phyloP scores from a whole-genome alignment of 2,113 vertebrate species.

The Hippocampus barbouri region DNA sequence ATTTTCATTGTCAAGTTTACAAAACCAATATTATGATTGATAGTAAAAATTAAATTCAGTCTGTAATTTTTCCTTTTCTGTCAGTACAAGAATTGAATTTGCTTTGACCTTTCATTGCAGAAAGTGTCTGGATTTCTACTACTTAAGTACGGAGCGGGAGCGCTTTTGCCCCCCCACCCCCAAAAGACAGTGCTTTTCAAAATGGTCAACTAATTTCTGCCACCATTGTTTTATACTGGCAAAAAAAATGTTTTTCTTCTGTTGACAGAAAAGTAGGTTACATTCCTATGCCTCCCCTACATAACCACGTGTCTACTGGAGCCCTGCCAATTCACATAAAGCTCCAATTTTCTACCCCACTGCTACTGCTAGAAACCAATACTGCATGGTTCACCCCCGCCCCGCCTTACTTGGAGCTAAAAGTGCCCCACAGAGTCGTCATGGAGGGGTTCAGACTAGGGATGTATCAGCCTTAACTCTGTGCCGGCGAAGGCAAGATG shows the following conservation, averaged over 20 bases:
- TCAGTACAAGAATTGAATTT: no score
- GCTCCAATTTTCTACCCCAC: constrained; percentile 56
- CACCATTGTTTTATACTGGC: constrained; percentile 10
- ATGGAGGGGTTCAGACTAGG: constrained; percentile 50
- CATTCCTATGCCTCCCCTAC: constrained; percentile 52
- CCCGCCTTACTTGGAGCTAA: constrained; percentile 74
- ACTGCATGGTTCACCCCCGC: constrained; percentile 71
- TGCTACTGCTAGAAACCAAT: constrained; percentile 76
- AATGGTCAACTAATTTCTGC: constrained; percentile 7
- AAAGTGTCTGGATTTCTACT: no score
- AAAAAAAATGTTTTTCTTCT: constrained; percentile 2
- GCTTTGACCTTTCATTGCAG: no score
- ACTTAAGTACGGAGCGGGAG: no score
- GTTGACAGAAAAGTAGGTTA: constrained; percentile 56
- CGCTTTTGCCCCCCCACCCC: no score
- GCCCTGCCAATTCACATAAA: constrained; percentile 56
- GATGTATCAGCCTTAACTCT: constrained; percentile 11
- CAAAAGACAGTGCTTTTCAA: constrained; percentile 11
- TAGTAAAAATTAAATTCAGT: no score
- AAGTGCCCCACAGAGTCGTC: constrained; percentile 81
- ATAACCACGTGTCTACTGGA: constrained; percentile 37
- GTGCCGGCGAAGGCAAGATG: constrained; percentile 8
- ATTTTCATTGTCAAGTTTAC: no score
- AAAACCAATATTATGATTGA: no score
- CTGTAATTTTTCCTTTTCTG: no score